Percentiles rank a stretch among this genome's conserved stretches.
These are phyloP conservation scores for Phaethornis superciliosus DNA, from an alignment of 2,113 vertebrate genomes.

Conservation along the genomic window DNA sequence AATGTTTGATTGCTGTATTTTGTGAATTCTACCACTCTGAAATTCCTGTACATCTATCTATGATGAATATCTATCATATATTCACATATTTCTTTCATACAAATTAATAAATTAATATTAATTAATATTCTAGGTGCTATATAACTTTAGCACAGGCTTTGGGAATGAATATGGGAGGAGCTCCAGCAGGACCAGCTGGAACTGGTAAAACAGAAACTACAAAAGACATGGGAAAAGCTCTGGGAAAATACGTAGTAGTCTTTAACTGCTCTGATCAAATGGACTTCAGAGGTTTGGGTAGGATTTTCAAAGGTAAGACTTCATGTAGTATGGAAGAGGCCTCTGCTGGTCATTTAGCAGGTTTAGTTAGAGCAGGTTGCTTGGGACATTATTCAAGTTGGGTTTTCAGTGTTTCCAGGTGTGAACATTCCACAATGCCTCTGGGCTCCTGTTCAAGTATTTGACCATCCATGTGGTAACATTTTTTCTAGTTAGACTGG, in stretches of 20 bases:
- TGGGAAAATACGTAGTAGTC: constrained; percentile 89
- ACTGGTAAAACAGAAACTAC: constrained; percentile 93
- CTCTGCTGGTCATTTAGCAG: not conserved
- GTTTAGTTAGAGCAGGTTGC: not conserved
- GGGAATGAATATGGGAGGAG: constrained; percentile 90
- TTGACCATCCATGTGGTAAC: not conserved
- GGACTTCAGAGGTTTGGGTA: constrained; percentile 90
- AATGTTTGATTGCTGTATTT: not conserved
- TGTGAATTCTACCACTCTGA: not conserved
- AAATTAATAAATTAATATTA: not conserved
- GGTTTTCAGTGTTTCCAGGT: not conserved
- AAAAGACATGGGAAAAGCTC: constrained; percentile 89
- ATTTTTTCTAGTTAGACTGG: not conserved
- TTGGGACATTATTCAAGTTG: not conserved
- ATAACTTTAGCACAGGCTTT: constrained; percentile 88
- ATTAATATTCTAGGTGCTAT: constrained; percentile 82
- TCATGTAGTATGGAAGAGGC: not conserved
- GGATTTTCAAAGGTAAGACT: constrained; percentile 90
- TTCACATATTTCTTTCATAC: not conserved
- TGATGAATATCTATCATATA: not conserved
- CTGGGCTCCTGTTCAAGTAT: not conserved
- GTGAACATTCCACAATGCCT: rapidly evolving
- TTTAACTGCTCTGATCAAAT: constrained; percentile 93
- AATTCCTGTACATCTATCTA: not conserved
- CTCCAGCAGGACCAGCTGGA: constrained; percentile 88